Evolutionary conservation across 2,888 invertebrate species (phyloP).

Genomic region (Xestia ashworthii): DNA sequence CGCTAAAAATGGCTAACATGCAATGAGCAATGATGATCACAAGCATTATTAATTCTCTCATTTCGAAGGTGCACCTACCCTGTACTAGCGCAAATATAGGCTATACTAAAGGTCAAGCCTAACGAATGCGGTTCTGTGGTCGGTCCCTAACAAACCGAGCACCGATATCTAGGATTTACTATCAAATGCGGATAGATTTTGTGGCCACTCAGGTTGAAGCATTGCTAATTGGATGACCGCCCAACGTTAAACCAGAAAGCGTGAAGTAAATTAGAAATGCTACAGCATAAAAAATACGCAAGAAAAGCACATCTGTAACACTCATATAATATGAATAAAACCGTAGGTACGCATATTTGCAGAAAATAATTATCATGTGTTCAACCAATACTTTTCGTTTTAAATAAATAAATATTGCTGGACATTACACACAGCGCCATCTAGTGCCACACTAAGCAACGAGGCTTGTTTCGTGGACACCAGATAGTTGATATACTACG

Average conservation of each 20-base stretch:
- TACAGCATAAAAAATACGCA: too few species aligned
- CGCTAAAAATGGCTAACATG: neutral
- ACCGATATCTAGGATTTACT: slow-evolving; percentile 21
- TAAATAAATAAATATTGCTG: too few species aligned
- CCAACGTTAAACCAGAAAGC: neutral
- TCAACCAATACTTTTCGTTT: too few species aligned
- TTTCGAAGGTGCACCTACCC: neutral
- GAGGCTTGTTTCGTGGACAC: too few species aligned
- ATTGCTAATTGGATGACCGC: slow-evolving; percentile 22
- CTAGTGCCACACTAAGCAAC: too few species aligned
- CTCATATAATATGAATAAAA: too few species aligned
- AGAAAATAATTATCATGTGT: too few species aligned
- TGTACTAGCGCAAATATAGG: neutral
- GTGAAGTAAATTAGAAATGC: neutral
- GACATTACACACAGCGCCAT: too few species aligned
- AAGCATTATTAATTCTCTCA: neutral
- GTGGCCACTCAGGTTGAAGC: neutral
- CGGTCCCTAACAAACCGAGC: neutral
- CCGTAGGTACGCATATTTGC: too few species aligned
- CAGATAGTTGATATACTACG: too few species aligned
- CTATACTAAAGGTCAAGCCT: neutral
- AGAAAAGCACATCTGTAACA: too few species aligned
- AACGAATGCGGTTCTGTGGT: neutral
- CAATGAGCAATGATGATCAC: neutral
- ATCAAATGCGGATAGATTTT: slow-evolving; percentile 9